phyloP scores from a whole-genome alignment of 2,888 invertebrate species.

The Agapetus fuscipes region DNA sequence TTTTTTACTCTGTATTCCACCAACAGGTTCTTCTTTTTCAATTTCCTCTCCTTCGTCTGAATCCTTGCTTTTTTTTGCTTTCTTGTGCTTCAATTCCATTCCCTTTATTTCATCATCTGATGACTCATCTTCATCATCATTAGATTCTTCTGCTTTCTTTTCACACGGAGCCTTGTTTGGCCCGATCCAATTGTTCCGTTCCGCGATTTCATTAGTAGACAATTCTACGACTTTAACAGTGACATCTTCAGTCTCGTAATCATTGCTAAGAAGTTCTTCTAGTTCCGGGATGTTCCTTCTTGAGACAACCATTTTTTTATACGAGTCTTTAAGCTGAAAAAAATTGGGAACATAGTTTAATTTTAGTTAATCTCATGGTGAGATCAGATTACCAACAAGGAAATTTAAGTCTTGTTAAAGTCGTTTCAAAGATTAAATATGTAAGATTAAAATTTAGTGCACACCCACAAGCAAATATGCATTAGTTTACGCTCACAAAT shows the following conservation, averaged over 20 bases:
- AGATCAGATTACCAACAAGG: too few relatives aligned
- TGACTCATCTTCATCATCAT: slow-evolving; percentile 26
- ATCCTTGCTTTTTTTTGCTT: slow-evolving; percentile 25
- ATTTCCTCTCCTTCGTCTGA: slow-evolving; percentile 30
- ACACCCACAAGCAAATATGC: too few relatives aligned
- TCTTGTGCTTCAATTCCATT: slow-evolving; percentile 35
- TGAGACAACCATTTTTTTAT: slow-evolving; percentile 64
- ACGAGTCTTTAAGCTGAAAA: slow-evolving; percentile 54
- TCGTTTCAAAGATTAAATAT: too few relatives aligned
- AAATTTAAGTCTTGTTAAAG: too few relatives aligned
- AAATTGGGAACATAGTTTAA: slow-evolving; percentile 1
- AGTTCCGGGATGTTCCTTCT: slow-evolving; percentile 61
- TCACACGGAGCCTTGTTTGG: slow-evolving; percentile 47
- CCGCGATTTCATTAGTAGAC: slow-evolving; percentile 58
- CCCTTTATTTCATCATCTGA: slow-evolving; percentile 34
- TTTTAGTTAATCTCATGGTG: not conserved
- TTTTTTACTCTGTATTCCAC: slow-evolving; percentile 44
- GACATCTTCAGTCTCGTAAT: slow-evolving; percentile 68
- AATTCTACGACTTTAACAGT: slow-evolving; percentile 71
- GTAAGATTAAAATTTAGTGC: too few relatives aligned
- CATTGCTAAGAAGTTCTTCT: slow-evolving; percentile 56
- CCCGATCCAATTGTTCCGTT: slow-evolving; percentile 63
- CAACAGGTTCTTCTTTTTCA: slow-evolving; percentile 12
- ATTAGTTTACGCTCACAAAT: too few relatives aligned
- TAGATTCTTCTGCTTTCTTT: slow-evolving; percentile 29